A percentile compares a stretch with the other conserved stretches of the same genome.
Conservation (phyloP, 1,140 invertebrate species). For the Rhynchophorus ferrugineus region DNA sequence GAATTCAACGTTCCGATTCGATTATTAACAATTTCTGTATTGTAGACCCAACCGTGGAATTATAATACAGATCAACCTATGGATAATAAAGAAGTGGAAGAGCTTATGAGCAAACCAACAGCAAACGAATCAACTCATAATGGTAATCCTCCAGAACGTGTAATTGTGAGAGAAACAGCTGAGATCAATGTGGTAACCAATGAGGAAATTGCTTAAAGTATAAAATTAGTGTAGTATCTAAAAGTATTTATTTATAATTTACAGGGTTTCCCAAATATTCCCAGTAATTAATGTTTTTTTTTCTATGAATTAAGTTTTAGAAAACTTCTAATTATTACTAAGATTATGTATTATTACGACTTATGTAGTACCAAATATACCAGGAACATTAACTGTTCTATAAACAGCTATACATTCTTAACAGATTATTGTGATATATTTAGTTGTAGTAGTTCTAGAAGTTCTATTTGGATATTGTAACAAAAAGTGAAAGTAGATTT, state of each 20-base stretch:
- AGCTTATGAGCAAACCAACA: slow-evolving; percentile 26
- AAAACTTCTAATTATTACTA: too few relatives aligned
- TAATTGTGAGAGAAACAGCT: neutral
- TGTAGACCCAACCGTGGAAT: slow-evolving; percentile 35
- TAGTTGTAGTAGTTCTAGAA: too few relatives aligned
- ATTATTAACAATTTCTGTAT: too few relatives aligned
- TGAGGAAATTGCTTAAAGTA: slow-evolving; percentile 6
- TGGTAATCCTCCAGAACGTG: neutral
- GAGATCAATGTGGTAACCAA: neutral
- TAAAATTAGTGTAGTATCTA: neutral
- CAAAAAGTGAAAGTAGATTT: too few relatives aligned
- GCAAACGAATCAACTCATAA: slow-evolving; percentile 1
- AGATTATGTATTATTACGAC: too few relatives aligned
- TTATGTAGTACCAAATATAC: too few relatives aligned
- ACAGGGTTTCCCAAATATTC: slow-evolving; percentile 2
- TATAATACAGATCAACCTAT: slow-evolving; percentile 20
- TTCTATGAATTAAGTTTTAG: too few relatives aligned
- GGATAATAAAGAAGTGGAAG: slow-evolving; percentile 26
- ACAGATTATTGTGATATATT: too few relatives aligned
- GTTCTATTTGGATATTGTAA: too few relatives aligned
- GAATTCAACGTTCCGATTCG: too few relatives aligned
- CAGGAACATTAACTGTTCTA: too few relatives aligned
- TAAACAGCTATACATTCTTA: too few relatives aligned
- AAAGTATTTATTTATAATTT: neutral
- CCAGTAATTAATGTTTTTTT: neutral